Evolutionary conservation across 2,888 invertebrate genomes (phyloP).

Genomic region (Nomada ruficornis): DNA sequence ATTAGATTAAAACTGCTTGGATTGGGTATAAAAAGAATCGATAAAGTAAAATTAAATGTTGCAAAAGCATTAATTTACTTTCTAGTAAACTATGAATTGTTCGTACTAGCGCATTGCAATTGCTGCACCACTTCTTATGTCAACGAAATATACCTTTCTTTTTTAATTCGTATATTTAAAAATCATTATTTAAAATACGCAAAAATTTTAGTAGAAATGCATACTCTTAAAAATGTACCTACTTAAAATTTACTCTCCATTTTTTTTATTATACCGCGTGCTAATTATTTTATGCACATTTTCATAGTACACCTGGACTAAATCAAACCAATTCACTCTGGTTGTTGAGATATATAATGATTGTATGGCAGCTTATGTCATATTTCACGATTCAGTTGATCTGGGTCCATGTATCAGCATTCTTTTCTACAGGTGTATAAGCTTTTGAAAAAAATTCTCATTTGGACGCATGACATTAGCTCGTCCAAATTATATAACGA

Average conservation of each 20-base stretch:
- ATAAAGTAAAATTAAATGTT: constrained; percentile 40
- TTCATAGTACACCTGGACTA: constrained; percentile 40
- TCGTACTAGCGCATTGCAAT: constrained; percentile 28
- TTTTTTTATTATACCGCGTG: constrained; percentile 21
- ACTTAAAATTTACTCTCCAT: constrained; percentile 26
- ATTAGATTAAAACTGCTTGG: constrained; percentile 37
- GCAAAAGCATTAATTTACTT: constrained; percentile 37
- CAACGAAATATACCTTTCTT: constrained; percentile 38
- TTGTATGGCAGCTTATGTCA: constrained; percentile 58
- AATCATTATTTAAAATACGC: constrained; percentile 54
- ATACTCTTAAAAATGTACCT: constrained; percentile 44
- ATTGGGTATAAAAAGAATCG: constrained; percentile 51
- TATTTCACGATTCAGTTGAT: constrained; percentile 52
- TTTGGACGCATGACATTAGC: constrained; percentile 46
- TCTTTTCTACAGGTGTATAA: constrained; percentile 28
- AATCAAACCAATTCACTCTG: constrained; percentile 48
- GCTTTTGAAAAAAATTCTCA: constrained; percentile 35
- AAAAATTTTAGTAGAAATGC: constrained; percentile 59
- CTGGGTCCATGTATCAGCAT: constrained; percentile 27
- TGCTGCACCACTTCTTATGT: constrained; percentile 13
- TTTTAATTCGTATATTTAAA: constrained; percentile 30
- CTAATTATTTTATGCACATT: constrained; percentile 42
- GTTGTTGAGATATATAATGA: constrained; percentile 38
- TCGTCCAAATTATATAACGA: constrained; percentile 24
- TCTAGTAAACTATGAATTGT: constrained; percentile 16